phyloP scores from a whole-genome alignment of 1,140 invertebrate species.

The Neodiprion pinetum region DNA sequence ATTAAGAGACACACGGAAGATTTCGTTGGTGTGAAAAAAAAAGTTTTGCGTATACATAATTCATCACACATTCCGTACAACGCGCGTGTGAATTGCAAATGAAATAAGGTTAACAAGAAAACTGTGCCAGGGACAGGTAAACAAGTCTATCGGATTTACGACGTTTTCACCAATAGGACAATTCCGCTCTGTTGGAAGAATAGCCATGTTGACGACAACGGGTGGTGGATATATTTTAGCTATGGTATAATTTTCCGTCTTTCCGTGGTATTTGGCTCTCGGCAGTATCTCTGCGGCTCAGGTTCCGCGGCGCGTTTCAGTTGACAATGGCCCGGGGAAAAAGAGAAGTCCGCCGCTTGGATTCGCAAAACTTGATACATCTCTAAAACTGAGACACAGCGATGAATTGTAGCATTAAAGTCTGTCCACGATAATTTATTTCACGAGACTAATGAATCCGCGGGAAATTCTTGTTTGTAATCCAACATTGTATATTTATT shows the following conservation, averaged over 20 bases:
- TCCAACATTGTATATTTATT: too few species aligned
- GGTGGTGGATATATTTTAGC: not conserved
- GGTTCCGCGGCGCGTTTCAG: too few species aligned
- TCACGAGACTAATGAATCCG: too few species aligned
- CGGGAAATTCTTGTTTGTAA: too few species aligned
- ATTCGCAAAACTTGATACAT: too few species aligned
- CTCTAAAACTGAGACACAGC: too few species aligned
- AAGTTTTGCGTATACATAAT: not conserved
- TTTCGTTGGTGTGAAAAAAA: not conserved
- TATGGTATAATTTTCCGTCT: not conserved
- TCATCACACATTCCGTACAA: not conserved
- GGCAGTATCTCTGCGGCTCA: too few species aligned
- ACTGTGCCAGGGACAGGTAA: slow-evolving; percentile 1
- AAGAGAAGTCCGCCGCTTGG: too few species aligned
- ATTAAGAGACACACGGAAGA: not conserved
- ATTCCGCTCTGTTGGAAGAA: not conserved
- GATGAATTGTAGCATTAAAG: too few species aligned
- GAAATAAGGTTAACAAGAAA: not conserved
- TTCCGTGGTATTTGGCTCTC: too few species aligned
- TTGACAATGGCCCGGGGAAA: too few species aligned
- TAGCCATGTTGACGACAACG: not conserved
- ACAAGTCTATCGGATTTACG: slow-evolving; percentile 4
- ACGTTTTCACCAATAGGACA: not conserved
- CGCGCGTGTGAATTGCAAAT: not conserved
- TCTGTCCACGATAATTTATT: too few species aligned